Evolutionary conservation across 2,113 vertebrate species (phyloP).

Genomic region (Corythaixoides concolor): DNA sequence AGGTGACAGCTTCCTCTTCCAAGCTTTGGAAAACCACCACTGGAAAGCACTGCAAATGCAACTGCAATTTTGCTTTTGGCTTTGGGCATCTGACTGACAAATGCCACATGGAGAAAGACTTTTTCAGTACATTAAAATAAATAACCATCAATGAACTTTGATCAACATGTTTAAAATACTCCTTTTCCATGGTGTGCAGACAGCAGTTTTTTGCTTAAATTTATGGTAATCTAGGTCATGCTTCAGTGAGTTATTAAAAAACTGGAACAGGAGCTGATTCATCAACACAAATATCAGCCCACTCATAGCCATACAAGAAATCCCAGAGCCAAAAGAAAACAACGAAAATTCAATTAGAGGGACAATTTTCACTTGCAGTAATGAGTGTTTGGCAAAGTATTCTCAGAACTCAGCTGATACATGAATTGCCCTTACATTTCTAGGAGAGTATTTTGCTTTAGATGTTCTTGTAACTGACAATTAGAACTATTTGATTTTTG

Average conservation of each 20-base stretch:
- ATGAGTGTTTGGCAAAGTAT: not conserved
- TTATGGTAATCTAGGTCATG: not conserved
- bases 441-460: not conserved
- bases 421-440: not conserved
- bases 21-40: not conserved
- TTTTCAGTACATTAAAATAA: not conserved
- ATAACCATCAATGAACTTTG: not conserved
- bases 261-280: conserved; percentile 17
- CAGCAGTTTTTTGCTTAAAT: not conserved
- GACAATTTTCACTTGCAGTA: not conserved
- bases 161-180: not conserved
- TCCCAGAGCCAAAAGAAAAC: not conserved
- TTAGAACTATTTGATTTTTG: not conserved
- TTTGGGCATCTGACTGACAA: not conserved
- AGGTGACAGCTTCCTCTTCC: not conserved
- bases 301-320: conserved; percentile 10
- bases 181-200: not conserved
- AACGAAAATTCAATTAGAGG: not conserved
- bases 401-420: not conserved
- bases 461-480: not conserved
- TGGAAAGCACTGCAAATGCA: not conserved
- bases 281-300: conserved; percentile 46
- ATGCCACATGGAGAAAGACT: not conserved
- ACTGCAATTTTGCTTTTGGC: not conserved
- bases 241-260: conserved; percentile 18